These are phyloP conservation scores for Arnoldichthys spilopterus DNA, from an alignment of 2,797 vertebrate genomes.

Conservation along the genomic window DNA sequence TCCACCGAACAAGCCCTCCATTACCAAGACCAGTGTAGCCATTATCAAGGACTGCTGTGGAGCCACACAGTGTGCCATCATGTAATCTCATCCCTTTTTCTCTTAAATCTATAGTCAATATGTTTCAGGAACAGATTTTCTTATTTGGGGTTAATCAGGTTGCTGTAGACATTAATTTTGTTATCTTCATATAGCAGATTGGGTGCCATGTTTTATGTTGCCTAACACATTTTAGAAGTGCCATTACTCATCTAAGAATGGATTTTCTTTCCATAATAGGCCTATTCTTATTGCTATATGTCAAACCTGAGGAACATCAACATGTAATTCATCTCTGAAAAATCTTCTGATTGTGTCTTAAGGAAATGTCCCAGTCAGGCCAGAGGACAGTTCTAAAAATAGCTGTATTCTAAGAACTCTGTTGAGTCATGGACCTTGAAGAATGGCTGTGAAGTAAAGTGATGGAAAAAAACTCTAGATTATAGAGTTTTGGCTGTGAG, in stretches of 20 bases:
- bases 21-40: slow-evolving; percentile 89
- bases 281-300: background rate
- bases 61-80: slow-evolving; percentile 89
- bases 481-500: background rate
- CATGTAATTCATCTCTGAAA: background rate
- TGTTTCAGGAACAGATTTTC: slow-evolving; percentile 36
- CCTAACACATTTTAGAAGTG: slow-evolving; percentile 27
- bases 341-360: background rate
- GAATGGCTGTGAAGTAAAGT: background rate
- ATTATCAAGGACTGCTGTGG: slow-evolving; percentile 98
- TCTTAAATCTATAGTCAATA: slow-evolving; percentile 28
- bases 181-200: slow-evolving; percentile 12
- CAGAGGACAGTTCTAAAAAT: background rate
- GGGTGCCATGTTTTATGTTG: slow-evolving; percentile 17
- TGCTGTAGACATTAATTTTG: slow-evolving; percentile 14
- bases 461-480: background rate
- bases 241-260: background rate
- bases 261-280: background rate
- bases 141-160: slow-evolving; percentile 29
- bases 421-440: background rate
- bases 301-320: background rate
- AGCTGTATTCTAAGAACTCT: background rate
- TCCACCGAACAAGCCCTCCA: slow-evolving; percentile 91
- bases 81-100: slow-evolving; percentile 77
- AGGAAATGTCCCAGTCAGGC: background rate